Conservation (phyloP, 2,113 vertebrate genomes). For the Leucosticte australis region DNA sequence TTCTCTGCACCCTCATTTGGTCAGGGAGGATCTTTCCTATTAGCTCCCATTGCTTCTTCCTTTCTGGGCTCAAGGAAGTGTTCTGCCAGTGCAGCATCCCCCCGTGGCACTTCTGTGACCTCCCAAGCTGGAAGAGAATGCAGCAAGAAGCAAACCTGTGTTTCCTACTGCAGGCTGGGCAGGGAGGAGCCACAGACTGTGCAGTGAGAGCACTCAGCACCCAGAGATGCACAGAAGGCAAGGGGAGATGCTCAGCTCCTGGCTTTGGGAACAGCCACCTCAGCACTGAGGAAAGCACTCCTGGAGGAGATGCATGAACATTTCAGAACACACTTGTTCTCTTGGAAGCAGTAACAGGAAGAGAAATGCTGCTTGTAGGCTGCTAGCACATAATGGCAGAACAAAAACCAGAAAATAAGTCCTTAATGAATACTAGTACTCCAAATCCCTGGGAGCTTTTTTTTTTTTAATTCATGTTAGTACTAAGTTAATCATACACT, state of each 20-base stretch:
- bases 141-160: not conserved
- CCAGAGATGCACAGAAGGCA: not conserved
- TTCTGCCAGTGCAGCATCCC: not conserved
- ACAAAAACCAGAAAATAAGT: not conserved
- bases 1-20: not conserved
- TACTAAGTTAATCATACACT: not conserved
- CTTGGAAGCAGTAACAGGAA: not conserved
- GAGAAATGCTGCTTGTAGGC: not conserved
- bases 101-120: accelerated
- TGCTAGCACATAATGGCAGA: not conserved
- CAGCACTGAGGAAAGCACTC: not conserved
- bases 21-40: not conserved
- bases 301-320: not conserved
- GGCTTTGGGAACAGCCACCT: not conserved
- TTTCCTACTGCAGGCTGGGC: accelerated
- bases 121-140: not conserved
- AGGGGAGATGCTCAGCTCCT: not conserved
- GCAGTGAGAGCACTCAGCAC: not conserved
- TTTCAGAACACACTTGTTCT: not conserved
- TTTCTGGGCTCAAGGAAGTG: not conserved
- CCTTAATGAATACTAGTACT: not conserved
- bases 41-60: not conserved
- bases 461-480: not conserved
- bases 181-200: not conserved
- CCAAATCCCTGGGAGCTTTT: not conserved